A percentile compares a stretch with the other conserved stretches of the same genome.
Evolutionary conservation across 2,113 vertebrate species (phyloP).

Genomic region (Nothocercus julius): DNA sequence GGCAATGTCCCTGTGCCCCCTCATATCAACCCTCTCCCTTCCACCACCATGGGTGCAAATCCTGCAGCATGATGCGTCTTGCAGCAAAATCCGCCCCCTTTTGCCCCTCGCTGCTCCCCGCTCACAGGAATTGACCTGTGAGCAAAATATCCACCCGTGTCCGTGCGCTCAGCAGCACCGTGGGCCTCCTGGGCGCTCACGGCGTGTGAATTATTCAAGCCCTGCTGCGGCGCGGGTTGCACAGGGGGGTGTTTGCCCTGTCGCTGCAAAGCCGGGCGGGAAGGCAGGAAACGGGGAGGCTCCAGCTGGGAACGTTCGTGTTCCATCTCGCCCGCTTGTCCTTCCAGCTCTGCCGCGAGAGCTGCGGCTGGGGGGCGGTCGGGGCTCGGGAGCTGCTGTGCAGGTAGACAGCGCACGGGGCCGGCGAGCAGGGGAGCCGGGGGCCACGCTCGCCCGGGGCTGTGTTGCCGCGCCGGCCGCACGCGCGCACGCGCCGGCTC

Average conservation of each 20-base stretch:
- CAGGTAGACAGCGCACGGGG: slow-evolving; percentile 39
- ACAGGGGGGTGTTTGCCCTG: neutral
- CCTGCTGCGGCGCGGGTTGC: neutral
- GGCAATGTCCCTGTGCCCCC: fast-evolving
- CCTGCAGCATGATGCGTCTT: neutral
- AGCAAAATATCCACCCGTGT: neutral
- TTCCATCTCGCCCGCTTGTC: neutral
- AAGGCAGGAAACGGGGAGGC: slow-evolving; percentile 27
- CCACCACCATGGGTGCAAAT: neutral
- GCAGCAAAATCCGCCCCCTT: neutral
- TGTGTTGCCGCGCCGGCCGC: neutral
- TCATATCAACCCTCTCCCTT: fast-evolving
- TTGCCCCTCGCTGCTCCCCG: neutral
- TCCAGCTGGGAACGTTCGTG: neutral
- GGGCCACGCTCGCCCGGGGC: neutral
- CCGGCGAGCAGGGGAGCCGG: slow-evolving; percentile 1
- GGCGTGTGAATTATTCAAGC: slow-evolving; percentile 36
- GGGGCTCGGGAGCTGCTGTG: too few species aligned
- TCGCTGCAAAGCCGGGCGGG: slow-evolving; percentile 21
- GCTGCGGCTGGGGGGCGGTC: too few species aligned
- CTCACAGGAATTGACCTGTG: neutral
- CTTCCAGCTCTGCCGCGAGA: neutral
- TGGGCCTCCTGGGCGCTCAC: neutral
- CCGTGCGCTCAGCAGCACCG: neutral
- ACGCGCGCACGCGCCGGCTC: neutral